Conservation (phyloP, 1,140 invertebrate species). For the Pseudachorutes palmiensis region DNA sequence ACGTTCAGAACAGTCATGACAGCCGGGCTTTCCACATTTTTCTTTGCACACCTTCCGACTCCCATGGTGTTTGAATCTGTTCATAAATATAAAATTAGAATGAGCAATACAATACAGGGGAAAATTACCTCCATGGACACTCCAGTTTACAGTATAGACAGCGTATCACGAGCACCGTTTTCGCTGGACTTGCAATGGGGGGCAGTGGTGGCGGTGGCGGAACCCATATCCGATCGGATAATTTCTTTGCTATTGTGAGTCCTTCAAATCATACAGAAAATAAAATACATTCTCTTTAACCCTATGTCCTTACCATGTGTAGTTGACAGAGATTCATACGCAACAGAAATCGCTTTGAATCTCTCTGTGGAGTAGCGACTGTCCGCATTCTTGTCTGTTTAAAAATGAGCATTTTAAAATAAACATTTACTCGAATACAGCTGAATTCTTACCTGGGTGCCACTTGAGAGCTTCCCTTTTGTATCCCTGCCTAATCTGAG, state of each 20-base stretch:
- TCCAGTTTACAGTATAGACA: neutral
- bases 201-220: neutral
- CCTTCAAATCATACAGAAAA: neutral
- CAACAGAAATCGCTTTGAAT: neutral
- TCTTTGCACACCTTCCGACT: neutral
- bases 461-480: neutral
- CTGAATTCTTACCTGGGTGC: neutral
- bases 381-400: neutral
- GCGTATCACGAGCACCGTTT: neutral
- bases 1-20: neutral
- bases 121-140: slow-evolving; percentile 3
- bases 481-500: neutral
- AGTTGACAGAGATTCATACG: neutral
- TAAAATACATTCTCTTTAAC: neutral
- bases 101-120: neutral
- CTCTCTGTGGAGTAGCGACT: neutral
- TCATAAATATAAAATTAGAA: neutral
- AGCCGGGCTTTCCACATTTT: neutral
- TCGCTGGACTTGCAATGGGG: neutral
- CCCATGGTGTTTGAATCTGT: neutral
- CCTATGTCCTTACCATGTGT: neutral
- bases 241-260: neutral
- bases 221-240: neutral
- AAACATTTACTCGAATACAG: neutral
- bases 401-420: neutral